Conservation (phyloP, 1,140 invertebrate genomes). For the Coelopa frigida region DNA sequence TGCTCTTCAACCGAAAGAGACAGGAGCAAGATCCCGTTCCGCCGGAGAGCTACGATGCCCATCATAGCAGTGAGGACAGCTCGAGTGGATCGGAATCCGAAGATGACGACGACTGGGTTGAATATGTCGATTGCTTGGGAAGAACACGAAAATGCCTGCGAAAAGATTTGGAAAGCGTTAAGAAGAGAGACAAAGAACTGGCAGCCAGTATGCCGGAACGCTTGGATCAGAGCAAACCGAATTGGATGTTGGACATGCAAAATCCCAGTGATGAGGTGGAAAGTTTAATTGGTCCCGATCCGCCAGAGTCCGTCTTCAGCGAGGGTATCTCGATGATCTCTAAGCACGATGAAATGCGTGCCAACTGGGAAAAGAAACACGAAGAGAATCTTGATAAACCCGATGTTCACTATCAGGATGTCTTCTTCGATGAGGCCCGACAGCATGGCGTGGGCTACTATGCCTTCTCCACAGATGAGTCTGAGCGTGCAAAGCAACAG, state of each 20-base stretch:
- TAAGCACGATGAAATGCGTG: slow-evolving; percentile 48
- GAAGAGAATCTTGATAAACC: slow-evolving; percentile 50
- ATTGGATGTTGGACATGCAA: slow-evolving; percentile 37
- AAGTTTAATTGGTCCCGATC: slow-evolving; percentile 21
- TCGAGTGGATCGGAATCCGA: slow-evolving; percentile 27
- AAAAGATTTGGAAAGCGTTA: slow-evolving; percentile 65
- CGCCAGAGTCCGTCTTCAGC: slow-evolving; percentile 24
- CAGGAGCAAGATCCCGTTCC: slow-evolving; percentile 15
- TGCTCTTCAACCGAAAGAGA: slow-evolving; percentile 56
- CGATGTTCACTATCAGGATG: slow-evolving; percentile 82
- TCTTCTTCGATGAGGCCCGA: slow-evolving; percentile 82
- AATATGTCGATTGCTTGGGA: slow-evolving; percentile 83
- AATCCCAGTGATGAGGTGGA: slow-evolving; percentile 14
- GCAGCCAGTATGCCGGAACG: slow-evolving; percentile 46
- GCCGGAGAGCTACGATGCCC: slow-evolving; percentile 11
- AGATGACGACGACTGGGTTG: slow-evolving; percentile 56
- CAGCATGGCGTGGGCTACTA: slow-evolving; percentile 85
- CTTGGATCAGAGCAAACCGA: slow-evolving; percentile 40
- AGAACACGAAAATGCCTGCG: slow-evolving; percentile 73
- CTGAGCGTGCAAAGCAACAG: slow-evolving; percentile 67
- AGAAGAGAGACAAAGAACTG: slow-evolving; percentile 59
- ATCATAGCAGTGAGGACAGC: slow-evolving; percentile 29
- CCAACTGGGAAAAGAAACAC: slow-evolving; percentile 59
- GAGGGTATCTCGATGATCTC: slow-evolving; percentile 38
- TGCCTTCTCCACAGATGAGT: slow-evolving; percentile 77